phyloP scores from a whole-genome alignment of 2,888 invertebrate genomes.

The Priocnemis perturbator region DNA sequence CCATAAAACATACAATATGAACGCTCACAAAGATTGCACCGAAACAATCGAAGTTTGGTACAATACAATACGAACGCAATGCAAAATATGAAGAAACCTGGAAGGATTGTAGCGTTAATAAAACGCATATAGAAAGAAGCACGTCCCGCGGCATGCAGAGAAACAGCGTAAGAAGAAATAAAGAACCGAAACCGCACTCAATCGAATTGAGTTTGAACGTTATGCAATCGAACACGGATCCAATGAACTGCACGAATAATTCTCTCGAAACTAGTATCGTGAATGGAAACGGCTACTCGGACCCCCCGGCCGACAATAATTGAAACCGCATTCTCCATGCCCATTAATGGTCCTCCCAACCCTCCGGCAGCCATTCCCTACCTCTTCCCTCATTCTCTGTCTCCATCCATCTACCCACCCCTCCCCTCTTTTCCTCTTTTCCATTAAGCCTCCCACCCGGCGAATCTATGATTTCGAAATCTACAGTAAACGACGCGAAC shows the following conservation, averaged over 20 bases:
- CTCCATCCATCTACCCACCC: background rate
- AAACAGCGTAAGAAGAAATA: too few species aligned
- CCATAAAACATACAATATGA: too few species aligned
- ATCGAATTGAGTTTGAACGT: constrained; percentile 41
- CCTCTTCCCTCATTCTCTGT: constrained; percentile 13
- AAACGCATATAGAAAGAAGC: too few species aligned
- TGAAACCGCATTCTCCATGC: constrained; percentile 66
- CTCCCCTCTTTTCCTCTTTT: constrained; percentile 56
- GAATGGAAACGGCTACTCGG: constrained; percentile 64
- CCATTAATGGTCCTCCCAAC: constrained; percentile 56
- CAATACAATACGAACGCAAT: too few species aligned
- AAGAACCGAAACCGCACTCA: too few species aligned
- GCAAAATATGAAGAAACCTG: too few species aligned
- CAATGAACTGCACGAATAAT: constrained; percentile 51
- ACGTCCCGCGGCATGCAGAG: too few species aligned
- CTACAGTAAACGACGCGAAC: constrained; percentile 49
- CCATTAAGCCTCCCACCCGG: constrained; percentile 50
- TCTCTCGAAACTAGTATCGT: constrained; percentile 54
- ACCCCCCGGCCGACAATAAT: constrained; percentile 60
- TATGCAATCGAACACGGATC: constrained; percentile 42
- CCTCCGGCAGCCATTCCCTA: constrained; percentile 34
- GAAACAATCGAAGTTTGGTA: too few species aligned
- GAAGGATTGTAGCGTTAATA: too few species aligned
- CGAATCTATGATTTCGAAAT: constrained; percentile 64
- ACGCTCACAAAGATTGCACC: too few species aligned